Conservation (phyloP, 2,113 vertebrate species). For the Solea solea region DNA sequence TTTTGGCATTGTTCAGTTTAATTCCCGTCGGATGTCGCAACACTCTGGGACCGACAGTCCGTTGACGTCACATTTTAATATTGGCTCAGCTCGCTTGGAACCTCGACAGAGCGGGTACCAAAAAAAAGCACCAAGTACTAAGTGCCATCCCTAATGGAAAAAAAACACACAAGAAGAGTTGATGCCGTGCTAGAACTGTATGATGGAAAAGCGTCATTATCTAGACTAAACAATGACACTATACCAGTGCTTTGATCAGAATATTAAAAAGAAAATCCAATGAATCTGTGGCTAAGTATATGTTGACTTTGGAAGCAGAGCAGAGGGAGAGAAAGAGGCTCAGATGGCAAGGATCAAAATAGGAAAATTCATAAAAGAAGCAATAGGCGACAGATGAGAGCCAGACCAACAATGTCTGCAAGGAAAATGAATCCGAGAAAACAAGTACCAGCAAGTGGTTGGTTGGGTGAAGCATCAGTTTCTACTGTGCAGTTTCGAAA, state of each 20-base stretch:
- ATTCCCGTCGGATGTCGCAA: no score
- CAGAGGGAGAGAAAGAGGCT: constrained; percentile 52
- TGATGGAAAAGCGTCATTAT: no score
- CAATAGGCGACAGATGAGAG: constrained; percentile 73
- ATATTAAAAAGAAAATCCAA: constrained; percentile 13
- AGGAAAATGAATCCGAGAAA: constrained; percentile 46
- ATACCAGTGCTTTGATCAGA: neutral
- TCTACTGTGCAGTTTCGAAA: constrained; percentile 32
- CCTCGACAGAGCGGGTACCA: no score
- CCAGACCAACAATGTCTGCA: constrained; percentile 45
- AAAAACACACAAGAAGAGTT: no score
- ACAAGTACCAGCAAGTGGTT: constrained; percentile 73
- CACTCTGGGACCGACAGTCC: no score
- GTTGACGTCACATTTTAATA: no score
- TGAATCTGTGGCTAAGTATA: constrained; percentile 39
- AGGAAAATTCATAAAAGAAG: constrained; percentile 70
- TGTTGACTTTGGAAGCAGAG: constrained; percentile 36
- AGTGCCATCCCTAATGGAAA: no score
- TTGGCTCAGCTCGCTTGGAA: no score
- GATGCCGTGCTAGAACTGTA: no score
- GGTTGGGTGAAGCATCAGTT: constrained; percentile 45
- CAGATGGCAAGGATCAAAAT: constrained; percentile 76
- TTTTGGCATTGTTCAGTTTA: no score
- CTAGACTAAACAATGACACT: constrained; percentile 2
- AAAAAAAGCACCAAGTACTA: no score